Evolutionary conservation across 1,140 invertebrate species (phyloP).

Genomic region (Phenacoccus solenopsis): DNA sequence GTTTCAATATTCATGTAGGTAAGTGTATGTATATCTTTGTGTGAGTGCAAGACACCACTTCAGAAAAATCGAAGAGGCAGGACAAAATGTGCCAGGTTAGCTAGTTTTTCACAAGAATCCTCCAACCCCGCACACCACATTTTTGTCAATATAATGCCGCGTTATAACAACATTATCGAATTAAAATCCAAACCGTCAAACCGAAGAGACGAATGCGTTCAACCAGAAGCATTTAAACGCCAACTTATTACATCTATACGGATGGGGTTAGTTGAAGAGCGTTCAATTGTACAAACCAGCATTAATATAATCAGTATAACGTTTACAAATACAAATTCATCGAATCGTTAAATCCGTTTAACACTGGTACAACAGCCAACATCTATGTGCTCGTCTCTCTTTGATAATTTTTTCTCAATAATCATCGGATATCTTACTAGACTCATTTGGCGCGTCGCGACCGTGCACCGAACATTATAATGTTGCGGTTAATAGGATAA

Average conservation of each 20-base stretch:
- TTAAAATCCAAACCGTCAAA: neutral
- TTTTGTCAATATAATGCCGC: too few relatives aligned
- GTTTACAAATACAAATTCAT: constrained; percentile 17
- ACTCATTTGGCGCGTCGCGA: neutral
- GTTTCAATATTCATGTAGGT: too few relatives aligned
- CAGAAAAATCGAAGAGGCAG: too few relatives aligned
- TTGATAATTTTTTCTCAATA: too few relatives aligned
- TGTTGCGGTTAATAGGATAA: constrained; percentile 7
- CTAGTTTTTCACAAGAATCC: too few relatives aligned
- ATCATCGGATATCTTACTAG: too few relatives aligned
- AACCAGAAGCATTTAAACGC: constrained; percentile 7
- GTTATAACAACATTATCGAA: neutral
- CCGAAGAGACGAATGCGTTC: neutral
- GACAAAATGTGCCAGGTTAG: too few relatives aligned
- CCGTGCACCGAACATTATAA: neutral
- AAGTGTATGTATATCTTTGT: too few relatives aligned
- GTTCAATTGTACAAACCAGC: constrained; percentile 14
- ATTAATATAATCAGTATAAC: neutral
- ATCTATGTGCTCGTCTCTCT: too few relatives aligned
- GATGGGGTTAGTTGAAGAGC: constrained; percentile 13
- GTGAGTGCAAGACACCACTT: too few relatives aligned
- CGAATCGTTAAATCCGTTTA: constrained; percentile 6
- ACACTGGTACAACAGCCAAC: too few relatives aligned
- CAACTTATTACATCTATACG: neutral
- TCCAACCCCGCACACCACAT: too few relatives aligned